Evolutionary conservation across 2,113 vertebrate genomes (phyloP), one percentile per base, ranked within the genome.

Genomic region (Calyptomena viridis): DNA sequence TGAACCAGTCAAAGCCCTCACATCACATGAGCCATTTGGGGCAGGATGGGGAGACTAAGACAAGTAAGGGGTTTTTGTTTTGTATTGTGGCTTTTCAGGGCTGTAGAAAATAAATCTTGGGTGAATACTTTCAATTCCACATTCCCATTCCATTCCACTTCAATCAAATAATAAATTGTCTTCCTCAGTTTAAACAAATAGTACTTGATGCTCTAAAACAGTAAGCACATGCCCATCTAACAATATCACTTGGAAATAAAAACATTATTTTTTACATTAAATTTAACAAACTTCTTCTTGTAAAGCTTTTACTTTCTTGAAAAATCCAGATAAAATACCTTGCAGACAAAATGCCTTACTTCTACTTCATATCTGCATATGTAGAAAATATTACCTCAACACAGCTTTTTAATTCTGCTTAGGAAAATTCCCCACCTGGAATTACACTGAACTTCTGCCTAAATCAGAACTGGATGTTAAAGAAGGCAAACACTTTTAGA

Each of bases 21-120:
- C 12, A 58, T 47, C 33, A 62, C 22, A 81, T 60, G 7, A 90
- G 3, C 6, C 0, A 0, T 44, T 71, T 1, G 0, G n/a, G 16
- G 4, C 0, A 1, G 35, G 21, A 79, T 33, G 24, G 56, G 17
- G 8, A 87, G 11, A 89, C 47, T n/a, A 75, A 58, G 8, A 53
- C 77, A 63, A 56, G 14, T 5, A 58, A 33, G 37, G 4, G 4
- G 20, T 46, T 69, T 52, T 59, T n/a, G n/a, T n/a, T 33, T 56
- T 40, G 37, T 85, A 47, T 20, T 56, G n/a, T 14, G 22, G 22
- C 20, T 89, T 64, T 94, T 72, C n/a, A 71, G 8, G 19, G 67
- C 11, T 40, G 24, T n/a, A 49, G 9, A 58, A 83, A 87, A 59
- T 33, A 64, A n/a, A 8, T 27, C 28, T 66, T 40, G 25, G 4